Conservation (phyloP, 2,888 invertebrate species). For the Xanthorhoe designata region DNA sequence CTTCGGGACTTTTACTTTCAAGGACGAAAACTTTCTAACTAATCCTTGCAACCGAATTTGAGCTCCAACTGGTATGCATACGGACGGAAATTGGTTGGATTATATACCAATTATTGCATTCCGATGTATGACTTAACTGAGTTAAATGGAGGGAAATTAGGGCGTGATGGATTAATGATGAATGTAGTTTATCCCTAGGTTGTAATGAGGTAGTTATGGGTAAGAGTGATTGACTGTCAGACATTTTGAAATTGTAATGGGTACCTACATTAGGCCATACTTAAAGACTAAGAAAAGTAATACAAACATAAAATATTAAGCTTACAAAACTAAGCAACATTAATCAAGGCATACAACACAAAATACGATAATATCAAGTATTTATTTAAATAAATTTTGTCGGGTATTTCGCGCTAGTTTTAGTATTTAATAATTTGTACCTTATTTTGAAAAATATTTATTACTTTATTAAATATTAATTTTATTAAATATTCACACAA, state of each 20-base stretch:
- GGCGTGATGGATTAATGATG: slow-evolving; percentile 19
- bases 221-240: background rate
- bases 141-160: slow-evolving; percentile 4
- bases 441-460: too few relatives aligned
- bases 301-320: too few relatives aligned
- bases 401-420: too few relatives aligned
- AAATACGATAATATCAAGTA: too few relatives aligned
- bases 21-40: slow-evolving; percentile 74
- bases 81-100: slow-evolving; percentile 1
- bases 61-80: background rate
- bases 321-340: too few relatives aligned
- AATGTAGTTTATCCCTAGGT: background rate
- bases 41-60: slow-evolving; percentile 13
- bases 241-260: background rate
- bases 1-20: slow-evolving; percentile 66
- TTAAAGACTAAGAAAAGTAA: background rate
- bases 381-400: too few relatives aligned
- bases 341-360: too few relatives aligned
- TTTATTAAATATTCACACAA: too few relatives aligned
- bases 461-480: too few relatives aligned
- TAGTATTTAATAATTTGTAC: too few relatives aligned
- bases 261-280: background rate
- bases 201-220: background rate
- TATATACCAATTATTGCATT: slow-evolving; percentile 10
- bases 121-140: slow-evolving; percentile 10